Percentiles rank a stretch among this genome's conserved stretches.
Conservation (phyloP, 2,113 vertebrate species). For the Sigmodon hispidus region DNA sequence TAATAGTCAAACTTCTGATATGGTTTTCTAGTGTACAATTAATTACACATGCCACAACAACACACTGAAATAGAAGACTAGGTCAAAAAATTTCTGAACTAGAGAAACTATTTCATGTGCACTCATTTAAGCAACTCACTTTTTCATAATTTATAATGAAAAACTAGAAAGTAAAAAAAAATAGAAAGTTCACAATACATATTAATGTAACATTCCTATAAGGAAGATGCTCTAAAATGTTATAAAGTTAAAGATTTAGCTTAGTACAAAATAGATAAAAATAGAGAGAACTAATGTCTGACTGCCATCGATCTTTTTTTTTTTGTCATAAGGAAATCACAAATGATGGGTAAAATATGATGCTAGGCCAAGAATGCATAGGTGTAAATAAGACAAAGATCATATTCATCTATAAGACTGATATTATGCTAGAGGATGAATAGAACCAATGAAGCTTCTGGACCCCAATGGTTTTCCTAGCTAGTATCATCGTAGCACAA, state of each 20-base stretch:
- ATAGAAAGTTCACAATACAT: fast-evolving
- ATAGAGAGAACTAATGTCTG: background rate
- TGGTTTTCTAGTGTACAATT: background rate
- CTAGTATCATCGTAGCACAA: background rate
- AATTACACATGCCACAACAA: background rate
- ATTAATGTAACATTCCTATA: background rate
- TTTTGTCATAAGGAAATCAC: background rate
- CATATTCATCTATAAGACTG: fast-evolving
- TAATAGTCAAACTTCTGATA: background rate
- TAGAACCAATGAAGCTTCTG: background rate
- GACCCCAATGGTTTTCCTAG: background rate
- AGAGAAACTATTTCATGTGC: background rate
- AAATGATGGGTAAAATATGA: background rate
- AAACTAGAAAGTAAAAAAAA: background rate
- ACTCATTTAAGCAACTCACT: background rate
- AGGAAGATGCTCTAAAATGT: background rate
- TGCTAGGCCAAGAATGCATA: background rate
- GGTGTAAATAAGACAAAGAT: background rate
- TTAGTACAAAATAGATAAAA: background rate
- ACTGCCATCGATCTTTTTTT: background rate
- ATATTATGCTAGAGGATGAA: background rate
- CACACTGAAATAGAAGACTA: background rate
- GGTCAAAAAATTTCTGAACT: background rate
- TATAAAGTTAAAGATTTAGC: background rate
- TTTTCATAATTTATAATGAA: background rate